Evolutionary conservation across 2,113 vertebrate genomes (phyloP), one percentile per base, ranked within the genome.

Genomic region (Typhlomys cinereus): DNA sequence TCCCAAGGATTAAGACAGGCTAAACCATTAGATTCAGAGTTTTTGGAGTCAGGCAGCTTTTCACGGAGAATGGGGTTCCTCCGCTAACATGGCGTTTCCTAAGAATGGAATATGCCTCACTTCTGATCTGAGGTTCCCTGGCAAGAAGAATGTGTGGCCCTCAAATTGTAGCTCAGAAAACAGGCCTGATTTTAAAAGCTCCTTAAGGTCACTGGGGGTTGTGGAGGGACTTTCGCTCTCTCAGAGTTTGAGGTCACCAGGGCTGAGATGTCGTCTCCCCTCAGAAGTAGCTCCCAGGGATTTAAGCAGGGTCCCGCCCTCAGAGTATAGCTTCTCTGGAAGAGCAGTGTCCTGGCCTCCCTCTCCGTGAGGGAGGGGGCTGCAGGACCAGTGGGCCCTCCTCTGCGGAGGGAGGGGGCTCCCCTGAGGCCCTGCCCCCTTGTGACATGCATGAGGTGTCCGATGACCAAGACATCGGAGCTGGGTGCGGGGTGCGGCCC

Each of bases 401-500:
- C 79, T n/a, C 69, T 93, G 50, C 3, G 27, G 88, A 27, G 17
- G 52, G 44, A 23, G 62, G 86, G 78, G 88, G 74, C 64, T 94
- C 78, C 84, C 73, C 59, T 66, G 88, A 95, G 92, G 96, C 96
- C 93, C 95, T 96, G 96, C 95, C 96, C 95, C 70, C 48, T 95
- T 7, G 64, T 94, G 96, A 95, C 96, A 92, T 3, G 95, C 85
- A 81, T 12, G 85, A 96, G 95, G 96, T 96, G 95, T 97, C 96
- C 95, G 90, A 95, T 97, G 95, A 97, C 96, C 85, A 83, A 88
- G 90, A 92, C 88, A 85, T 95, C 69, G 48, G 74, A 91, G 85
- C 90, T 80, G 92, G 96, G 95, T 96, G 95, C 95, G 90, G 96
- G 90, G 95, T 96, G 95, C 93, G 95, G 93, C 92, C 93, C 95